Conservation (phyloP, 1,140 invertebrate species). For the Tyrophagus putrescentiae region DNA sequence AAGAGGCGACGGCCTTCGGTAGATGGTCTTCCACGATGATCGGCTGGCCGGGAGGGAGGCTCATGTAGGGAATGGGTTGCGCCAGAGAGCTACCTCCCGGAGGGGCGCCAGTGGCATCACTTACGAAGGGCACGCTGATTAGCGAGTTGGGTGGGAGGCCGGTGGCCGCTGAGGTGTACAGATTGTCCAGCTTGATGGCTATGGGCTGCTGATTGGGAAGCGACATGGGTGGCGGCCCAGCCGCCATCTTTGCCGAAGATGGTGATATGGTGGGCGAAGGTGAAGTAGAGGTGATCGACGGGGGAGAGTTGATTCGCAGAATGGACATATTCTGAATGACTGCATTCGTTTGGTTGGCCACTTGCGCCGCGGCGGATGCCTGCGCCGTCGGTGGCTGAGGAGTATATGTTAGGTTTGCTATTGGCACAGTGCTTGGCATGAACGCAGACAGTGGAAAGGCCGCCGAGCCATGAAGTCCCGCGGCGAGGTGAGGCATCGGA, state of each 20-base stretch:
- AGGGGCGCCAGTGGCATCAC: constrained; percentile 1
- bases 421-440: constrained; percentile 3
- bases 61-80: neutral
- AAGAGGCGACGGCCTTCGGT: neutral
- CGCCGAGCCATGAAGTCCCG: no score
- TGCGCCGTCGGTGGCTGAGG: neutral
- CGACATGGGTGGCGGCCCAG: neutral
- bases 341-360: neutral
- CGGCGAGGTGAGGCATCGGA: no score
- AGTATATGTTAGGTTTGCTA: constrained; percentile 6
- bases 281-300: neutral
- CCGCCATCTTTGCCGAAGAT: neutral
- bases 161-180: constrained; percentile 6
- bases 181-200: neutral
- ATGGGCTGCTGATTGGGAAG: neutral
- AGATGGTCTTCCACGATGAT: neutral
- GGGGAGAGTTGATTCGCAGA: neutral
- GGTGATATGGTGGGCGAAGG: constrained; percentile 8
- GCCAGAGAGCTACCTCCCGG: neutral
- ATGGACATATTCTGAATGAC: constrained; percentile 13
- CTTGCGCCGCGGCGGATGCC: neutral
- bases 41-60: neutral
- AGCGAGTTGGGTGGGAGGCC: neutral
- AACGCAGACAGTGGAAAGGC: neutral
- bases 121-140: neutral